Evolutionary conservation across 37 sponge, comb jelly and placozoan species (phyloP).

Genomic region (Tethya wilhelma): DNA sequence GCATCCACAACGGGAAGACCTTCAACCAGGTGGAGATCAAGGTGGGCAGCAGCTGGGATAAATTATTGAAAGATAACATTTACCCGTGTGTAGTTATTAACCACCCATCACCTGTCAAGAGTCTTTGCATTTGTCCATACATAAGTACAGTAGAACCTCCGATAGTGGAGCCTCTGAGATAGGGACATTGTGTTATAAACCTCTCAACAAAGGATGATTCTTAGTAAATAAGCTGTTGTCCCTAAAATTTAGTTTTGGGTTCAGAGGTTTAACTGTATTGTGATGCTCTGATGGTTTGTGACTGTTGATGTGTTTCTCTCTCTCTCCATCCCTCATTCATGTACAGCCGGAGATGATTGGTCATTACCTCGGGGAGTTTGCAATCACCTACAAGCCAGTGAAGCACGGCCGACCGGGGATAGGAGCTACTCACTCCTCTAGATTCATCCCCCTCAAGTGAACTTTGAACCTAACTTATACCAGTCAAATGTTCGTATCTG

Average conservation of each 20-base stretch:
- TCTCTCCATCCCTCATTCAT: neutral
- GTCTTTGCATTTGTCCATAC: too few species aligned
- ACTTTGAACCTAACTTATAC: neutral
- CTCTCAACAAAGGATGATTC: too few species aligned
- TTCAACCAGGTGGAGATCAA: constrained; percentile 99
- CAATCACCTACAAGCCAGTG: constrained; percentile 99
- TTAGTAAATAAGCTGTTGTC: neutral
- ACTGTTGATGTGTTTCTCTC: neutral
- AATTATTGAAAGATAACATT: too few species aligned
- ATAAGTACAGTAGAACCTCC: too few species aligned
- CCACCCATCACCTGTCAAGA: too few species aligned
- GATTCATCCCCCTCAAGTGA: constrained; percentile 99
- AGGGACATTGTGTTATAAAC: too few species aligned
- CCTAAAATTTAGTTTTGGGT: neutral
- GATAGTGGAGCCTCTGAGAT: too few species aligned
- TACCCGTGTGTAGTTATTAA: too few species aligned
- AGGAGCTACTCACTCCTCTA: constrained; percentile 98
- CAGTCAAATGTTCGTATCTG: neutral
- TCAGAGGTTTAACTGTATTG: too few species aligned
- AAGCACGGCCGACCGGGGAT: constrained; percentile 99
- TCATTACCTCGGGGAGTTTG: constrained; percentile 98
- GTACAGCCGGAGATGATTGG: constrained; percentile 95
- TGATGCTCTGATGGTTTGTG: neutral
- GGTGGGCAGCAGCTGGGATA: too few species aligned
- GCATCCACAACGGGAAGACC: constrained; percentile 95